phyloP scores from a whole-genome alignment of 2,113 vertebrate genomes.

The Ictalurus furcatus region DNA sequence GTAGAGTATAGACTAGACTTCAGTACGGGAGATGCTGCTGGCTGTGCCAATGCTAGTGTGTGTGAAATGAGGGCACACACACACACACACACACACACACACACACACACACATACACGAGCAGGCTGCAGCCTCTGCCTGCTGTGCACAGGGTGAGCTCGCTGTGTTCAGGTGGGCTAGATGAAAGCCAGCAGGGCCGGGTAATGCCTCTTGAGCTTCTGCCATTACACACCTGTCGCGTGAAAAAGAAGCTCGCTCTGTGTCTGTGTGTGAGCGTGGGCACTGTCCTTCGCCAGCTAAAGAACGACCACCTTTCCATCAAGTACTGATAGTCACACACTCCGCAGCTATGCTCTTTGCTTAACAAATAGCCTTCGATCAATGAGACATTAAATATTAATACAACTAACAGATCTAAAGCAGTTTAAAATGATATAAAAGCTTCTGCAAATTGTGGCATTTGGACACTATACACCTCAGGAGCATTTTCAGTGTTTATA shows the following conservation, averaged over 20 bases:
- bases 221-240: conserved; percentile 53
- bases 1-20: neutral
- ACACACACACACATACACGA: neutral
- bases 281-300: neutral
- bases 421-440: neutral
- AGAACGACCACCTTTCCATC: neutral
- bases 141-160: conserved; percentile 43
- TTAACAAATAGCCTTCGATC: conserved; percentile 2
- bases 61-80: conserved; percentile 25
- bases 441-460: neutral
- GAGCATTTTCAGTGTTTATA: neutral
- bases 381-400: neutral
- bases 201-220: conserved; percentile 70
- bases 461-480: neutral
- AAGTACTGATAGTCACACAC: neutral
- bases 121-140: conserved; percentile 42
- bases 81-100: conserved; percentile 23
- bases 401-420: neutral
- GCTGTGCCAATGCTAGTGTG: neutral
- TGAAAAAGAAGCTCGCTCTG: conserved; percentile 34
- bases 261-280: neutral
- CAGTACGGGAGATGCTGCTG: neutral
- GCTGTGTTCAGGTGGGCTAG: conserved; percentile 51
- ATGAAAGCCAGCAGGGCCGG: conserved; percentile 45
- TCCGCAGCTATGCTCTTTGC: neutral